A percentile compares a stretch with the other conserved stretches of the same genome.
Conservation (phyloP, 2,797 vertebrate genomes). For the Oreochromis grahami region DNA sequence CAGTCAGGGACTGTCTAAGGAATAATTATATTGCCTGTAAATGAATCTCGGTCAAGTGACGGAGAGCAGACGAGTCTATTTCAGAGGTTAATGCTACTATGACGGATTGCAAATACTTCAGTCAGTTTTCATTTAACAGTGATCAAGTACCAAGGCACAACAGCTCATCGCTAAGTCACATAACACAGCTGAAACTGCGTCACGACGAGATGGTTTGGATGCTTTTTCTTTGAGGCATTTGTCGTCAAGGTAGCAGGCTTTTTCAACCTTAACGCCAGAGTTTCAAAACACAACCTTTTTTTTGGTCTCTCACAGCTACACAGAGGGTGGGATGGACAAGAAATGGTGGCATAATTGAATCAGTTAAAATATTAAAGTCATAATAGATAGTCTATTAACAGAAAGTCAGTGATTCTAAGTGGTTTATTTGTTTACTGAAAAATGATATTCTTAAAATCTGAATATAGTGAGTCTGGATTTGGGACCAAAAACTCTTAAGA, state of each 20-base stretch:
- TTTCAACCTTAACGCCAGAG: neutral
- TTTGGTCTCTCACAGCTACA: neutral
- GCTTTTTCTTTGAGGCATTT: neutral
- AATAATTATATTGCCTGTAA: constrained; percentile 40
- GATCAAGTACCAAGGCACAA: constrained; percentile 68
- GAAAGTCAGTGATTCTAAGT: neutral
- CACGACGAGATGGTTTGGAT: neutral
- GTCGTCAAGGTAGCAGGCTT: neutral
- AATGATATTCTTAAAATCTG: neutral
- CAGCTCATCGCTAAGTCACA: constrained; percentile 46
- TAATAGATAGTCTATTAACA: neutral
- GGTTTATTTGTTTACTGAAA: neutral
- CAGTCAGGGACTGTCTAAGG: neutral
- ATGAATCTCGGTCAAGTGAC: neutral
- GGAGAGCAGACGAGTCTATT: constrained; percentile 7
- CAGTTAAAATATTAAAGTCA: neutral
- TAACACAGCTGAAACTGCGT: constrained; percentile 3
- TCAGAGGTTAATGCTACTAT: constrained; percentile 34
- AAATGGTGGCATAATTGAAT: neutral
- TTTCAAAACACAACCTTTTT: neutral
- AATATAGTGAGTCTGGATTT: neutral
- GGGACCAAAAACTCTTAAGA: neutral
- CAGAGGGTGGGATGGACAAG: neutral
- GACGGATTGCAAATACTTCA: neutral
- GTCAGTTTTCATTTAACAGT: constrained; percentile 40